Evolutionary conservation across 2,888 invertebrate genomes (phyloP).

Genomic region (Drosophila percnosoma): DNA sequence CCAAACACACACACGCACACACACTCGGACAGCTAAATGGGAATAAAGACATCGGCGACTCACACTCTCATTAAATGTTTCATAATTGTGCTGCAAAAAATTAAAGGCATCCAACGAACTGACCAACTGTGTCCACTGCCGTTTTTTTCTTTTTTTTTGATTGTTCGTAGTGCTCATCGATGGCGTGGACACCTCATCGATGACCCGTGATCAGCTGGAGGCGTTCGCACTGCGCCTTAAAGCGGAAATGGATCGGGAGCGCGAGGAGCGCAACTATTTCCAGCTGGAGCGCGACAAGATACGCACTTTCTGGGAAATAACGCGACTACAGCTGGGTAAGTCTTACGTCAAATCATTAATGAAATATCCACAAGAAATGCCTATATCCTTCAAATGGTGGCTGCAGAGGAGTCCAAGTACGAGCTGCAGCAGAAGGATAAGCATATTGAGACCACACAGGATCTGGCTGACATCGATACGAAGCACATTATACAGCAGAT

Average conservation of each 20-base stretch:
- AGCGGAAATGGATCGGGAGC: conserved; percentile 96
- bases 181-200: conserved; percentile 96
- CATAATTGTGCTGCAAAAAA: conserved; percentile 38
- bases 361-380: neutral
- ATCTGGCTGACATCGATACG: conserved; percentile 94
- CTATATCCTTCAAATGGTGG: neutral
- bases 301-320: conserved; percentile 98
- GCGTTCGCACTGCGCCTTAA: conserved; percentile 93
- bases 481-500: conserved; percentile 96
- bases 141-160: neutral
- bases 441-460: conserved; percentile 94
- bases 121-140: neutral
- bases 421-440: conserved; percentile 90
- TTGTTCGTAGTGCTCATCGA: conserved; percentile 88
- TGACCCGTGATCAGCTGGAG: conserved; percentile 96
- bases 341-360: conserved; percentile 4
- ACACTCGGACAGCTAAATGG: conserved; percentile 15
- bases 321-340: conserved; percentile 94
- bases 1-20: conserved; percentile 2
- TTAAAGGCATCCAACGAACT: conserved; percentile 26
- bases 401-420: conserved; percentile 85
- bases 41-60: conserved; percentile 22
- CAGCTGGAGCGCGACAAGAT: conserved; percentile 97
- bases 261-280: conserved; percentile 97
- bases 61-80: conserved; percentile 66